phyloP scores from a whole-genome alignment of 2,888 invertebrate genomes.

The Sminthurides aquaticus region DNA sequence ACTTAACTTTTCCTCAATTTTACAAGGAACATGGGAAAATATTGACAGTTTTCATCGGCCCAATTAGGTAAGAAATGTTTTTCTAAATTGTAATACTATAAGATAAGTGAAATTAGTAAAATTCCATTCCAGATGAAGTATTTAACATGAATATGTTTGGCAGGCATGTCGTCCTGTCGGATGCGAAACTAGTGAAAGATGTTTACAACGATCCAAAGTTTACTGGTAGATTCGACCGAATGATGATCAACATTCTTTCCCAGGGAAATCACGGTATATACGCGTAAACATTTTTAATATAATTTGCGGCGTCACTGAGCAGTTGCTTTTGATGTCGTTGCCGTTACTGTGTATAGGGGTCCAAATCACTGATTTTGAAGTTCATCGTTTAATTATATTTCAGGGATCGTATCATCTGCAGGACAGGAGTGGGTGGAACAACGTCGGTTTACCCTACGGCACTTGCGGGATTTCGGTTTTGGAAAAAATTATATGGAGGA shows the following conservation, averaged over 20 bases:
- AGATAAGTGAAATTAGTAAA: background rate
- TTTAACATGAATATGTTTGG: background rate
- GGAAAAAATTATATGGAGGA: constrained; percentile 29
- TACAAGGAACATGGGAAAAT: constrained; percentile 9
- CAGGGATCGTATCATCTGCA: constrained; percentile 13
- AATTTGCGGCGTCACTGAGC: too few species aligned
- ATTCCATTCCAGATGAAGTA: background rate
- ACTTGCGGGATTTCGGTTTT: constrained; percentile 28
- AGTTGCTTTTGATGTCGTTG: too few species aligned
- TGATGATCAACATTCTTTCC: background rate
- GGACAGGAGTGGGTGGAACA: constrained; percentile 16
- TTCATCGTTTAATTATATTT: too few species aligned
- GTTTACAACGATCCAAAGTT: background rate
- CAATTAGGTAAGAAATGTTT: constrained; percentile 8
- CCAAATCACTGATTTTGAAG: too few species aligned
- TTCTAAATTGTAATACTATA: background rate
- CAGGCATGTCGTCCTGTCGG: background rate
- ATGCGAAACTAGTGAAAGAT: background rate
- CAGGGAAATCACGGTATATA: background rate
- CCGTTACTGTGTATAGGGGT: too few species aligned
- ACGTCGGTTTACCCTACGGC: constrained; percentile 12
- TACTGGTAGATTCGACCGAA: background rate
- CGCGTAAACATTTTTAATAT: too few species aligned
- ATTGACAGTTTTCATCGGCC: constrained; percentile 12
- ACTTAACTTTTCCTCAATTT: constrained; percentile 10